These are phyloP conservation scores for Neelides sp. DNA, from an alignment of 1,140 invertebrate genomes.

Conservation along the genomic window DNA sequence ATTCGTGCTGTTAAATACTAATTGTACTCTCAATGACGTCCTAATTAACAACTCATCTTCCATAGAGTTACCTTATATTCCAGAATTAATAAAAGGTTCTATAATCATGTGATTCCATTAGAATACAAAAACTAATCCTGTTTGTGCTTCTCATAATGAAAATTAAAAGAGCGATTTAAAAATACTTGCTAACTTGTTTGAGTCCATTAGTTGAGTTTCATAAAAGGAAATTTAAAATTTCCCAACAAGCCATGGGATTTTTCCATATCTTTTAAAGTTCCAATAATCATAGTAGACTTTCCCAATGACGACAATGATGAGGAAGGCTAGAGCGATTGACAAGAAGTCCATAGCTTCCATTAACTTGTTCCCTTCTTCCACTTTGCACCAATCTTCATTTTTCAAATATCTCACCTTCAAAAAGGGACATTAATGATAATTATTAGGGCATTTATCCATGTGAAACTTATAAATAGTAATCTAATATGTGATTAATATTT, in stretches of 20 bases:
- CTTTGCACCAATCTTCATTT: slow-evolving; percentile 49
- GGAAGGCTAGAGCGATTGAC: slow-evolving; percentile 49
- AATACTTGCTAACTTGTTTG: too few relatives aligned
- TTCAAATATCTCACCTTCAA: slow-evolving; percentile 53
- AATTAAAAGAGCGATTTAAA: too few relatives aligned
- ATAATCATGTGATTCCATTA: too few relatives aligned
- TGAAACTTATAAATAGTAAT: background rate
- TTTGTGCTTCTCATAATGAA: too few relatives aligned
- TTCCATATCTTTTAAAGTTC: slow-evolving; percentile 59
- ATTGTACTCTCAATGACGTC: too few relatives aligned
- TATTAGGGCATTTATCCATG: background rate
- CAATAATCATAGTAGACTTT: slow-evolving; percentile 70
- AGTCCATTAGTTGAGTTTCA: too few relatives aligned
- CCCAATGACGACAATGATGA: slow-evolving; percentile 55
- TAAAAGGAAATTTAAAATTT: slow-evolving; percentile 59
- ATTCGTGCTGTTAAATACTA: too few relatives aligned
- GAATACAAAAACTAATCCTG: too few relatives aligned
- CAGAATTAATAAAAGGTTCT: too few relatives aligned
- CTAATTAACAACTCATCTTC: too few relatives aligned
- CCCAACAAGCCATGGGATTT: slow-evolving; percentile 62
- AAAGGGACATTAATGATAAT: slow-evolving; percentile 31
- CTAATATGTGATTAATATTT: too few relatives aligned
- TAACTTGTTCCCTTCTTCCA: slow-evolving; percentile 37
- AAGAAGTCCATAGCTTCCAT: slow-evolving; percentile 52
- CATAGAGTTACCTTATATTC: too few relatives aligned